A percentile compares a stretch with the other conserved stretches of the same genome.
Evolutionary conservation across 2,113 vertebrate genomes (phyloP).

Genomic region (Anseranas semipalmata): DNA sequence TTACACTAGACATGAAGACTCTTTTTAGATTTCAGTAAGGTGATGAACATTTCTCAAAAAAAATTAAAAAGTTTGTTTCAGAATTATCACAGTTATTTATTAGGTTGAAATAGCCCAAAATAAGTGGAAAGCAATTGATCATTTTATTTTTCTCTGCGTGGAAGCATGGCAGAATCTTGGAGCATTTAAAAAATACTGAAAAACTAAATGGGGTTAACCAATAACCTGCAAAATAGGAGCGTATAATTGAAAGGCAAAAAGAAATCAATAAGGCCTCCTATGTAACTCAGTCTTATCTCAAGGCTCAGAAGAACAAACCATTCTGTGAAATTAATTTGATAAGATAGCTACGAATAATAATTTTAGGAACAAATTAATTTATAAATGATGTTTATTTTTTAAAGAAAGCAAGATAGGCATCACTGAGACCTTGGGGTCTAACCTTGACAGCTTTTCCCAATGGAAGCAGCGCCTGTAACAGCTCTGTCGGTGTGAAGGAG

Average conservation of each 20-base stretch:
- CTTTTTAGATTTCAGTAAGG: not conserved
- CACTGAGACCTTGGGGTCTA: not conserved
- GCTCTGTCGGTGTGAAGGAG: not conserved
- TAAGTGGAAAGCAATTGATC: not conserved
- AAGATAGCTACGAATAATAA: not conserved
- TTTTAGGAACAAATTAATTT: not conserved
- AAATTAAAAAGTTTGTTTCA: not conserved
- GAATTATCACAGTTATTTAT: not conserved
- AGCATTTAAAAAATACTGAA: not conserved
- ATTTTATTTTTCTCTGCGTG: not conserved
- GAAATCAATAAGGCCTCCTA: not conserved
- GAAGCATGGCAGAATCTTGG: not conserved
- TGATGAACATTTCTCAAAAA: not conserved
- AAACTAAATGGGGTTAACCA: not conserved
- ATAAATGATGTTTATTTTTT: not conserved
- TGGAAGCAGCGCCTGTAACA: not conserved
- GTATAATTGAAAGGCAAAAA: conserved; percentile 6
- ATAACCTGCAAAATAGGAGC: not conserved
- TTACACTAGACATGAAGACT: not conserved
- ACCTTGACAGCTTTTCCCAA: not conserved
- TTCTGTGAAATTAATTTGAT: not conserved
- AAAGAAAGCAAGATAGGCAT: not conserved
- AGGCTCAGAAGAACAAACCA: not conserved
- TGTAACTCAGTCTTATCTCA: conserved; percentile 30
- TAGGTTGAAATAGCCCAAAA: not conserved